These are phyloP conservation scores for Heteromormyrus szaboi DNA, from an alignment of 2,797 vertebrate species.

Conservation along the genomic window DNA sequence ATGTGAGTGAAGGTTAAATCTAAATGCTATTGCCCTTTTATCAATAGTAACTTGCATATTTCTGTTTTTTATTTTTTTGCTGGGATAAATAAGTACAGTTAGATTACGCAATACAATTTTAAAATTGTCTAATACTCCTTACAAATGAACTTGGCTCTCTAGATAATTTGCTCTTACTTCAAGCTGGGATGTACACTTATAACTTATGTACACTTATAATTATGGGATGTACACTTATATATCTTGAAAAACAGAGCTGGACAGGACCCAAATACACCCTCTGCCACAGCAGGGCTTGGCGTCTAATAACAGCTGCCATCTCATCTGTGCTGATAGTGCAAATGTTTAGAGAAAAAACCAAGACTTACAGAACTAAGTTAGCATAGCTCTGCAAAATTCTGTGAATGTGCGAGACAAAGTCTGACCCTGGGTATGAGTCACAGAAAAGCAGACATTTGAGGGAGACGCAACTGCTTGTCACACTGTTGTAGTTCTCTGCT, in stretches of 20 bases:
- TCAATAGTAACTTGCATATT: background rate
- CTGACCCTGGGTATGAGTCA: background rate
- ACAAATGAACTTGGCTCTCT: background rate
- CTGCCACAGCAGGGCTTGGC: background rate
- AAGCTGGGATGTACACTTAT: background rate
- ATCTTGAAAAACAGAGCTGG: background rate
- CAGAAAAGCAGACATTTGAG: background rate
- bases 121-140: background rate
- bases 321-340: background rate
- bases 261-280: background rate
- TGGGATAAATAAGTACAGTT: background rate
- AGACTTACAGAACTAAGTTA: background rate
- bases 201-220: background rate
- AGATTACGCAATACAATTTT: background rate
- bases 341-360: background rate
- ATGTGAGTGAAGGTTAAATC: background rate
- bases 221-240: background rate
- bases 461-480: background rate
- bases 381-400: background rate
- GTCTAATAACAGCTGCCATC: background rate
- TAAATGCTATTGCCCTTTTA: background rate
- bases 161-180: background rate
- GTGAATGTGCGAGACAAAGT: background rate
- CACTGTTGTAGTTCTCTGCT: background rate
- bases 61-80: background rate